A percentile compares a stretch with the other conserved stretches of the same genome.
Conservation (phyloP, 2,888 invertebrate species). For the Agonopterix subpropinquella region DNA sequence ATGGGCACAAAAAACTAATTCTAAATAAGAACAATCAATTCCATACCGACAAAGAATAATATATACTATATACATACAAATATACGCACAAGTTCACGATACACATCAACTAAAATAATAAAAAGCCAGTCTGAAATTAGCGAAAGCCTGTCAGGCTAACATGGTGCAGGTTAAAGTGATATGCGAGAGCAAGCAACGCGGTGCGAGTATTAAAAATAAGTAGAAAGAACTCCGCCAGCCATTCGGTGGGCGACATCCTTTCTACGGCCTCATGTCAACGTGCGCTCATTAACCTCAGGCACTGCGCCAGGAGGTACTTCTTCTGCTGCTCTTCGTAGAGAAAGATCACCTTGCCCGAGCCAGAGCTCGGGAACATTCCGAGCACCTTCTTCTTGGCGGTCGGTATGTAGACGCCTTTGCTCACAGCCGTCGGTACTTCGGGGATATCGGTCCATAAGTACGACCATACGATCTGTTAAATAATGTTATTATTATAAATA, state of each 20-base stretch:
- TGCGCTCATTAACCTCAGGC: constrained; percentile 51
- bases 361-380: constrained; percentile 78
- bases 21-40: not conserved
- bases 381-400: constrained; percentile 77
- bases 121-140: constrained; percentile 32
- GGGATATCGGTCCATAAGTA: constrained; percentile 86
- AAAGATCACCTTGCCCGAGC: constrained; percentile 77
- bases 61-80: not conserved
- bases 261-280: constrained; percentile 69
- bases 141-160: constrained; percentile 47
- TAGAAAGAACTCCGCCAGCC: constrained; percentile 62
- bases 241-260: constrained; percentile 38
- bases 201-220: constrained; percentile 60
- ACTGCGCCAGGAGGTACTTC: constrained; percentile 58
- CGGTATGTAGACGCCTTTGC: constrained; percentile 81
- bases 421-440: constrained; percentile 78
- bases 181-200: constrained; percentile 50
- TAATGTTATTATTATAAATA: constrained; percentile 1
- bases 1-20: not conserved
- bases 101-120: constrained; percentile 16
- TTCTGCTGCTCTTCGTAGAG: constrained; percentile 64
- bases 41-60: too few relatives aligned
- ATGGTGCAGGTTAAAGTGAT: constrained; percentile 63
- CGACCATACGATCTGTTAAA: constrained; percentile 81
- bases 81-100: not conserved